phyloP scores from a whole-genome alignment of 1,140 invertebrate genomes.

The Formica exsecta region DNA sequence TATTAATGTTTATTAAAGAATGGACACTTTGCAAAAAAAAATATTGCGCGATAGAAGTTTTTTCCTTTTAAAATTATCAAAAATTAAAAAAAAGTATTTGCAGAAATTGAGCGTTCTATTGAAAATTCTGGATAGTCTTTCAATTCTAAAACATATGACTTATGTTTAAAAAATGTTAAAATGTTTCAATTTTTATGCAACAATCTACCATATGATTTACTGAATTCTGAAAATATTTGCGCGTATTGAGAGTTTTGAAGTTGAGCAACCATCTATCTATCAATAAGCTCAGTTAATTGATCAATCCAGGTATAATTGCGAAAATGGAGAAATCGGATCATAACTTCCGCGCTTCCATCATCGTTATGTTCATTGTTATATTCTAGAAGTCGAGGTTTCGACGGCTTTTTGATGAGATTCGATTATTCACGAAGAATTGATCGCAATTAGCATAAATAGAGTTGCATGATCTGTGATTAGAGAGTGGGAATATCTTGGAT shows the following conservation, averaged over 20 bases:
- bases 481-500: background rate
- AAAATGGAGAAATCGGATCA: slow-evolving; percentile 34
- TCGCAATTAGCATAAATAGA: background rate
- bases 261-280: slow-evolving; percentile 15
- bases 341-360: slow-evolving; percentile 40
- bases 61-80: background rate
- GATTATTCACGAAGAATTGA: background rate
- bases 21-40: background rate
- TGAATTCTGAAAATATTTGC: background rate
- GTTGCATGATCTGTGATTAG: background rate
- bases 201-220: background rate
- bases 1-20: background rate
- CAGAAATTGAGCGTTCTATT: too few species aligned
- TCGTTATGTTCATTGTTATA: slow-evolving; percentile 9
- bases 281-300: slow-evolving; percentile 32
- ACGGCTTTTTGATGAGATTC: background rate
- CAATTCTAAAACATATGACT: background rate
- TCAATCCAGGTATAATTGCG: slow-evolving; percentile 42
- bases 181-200: background rate
- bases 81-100: background rate
- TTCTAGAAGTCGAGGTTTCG: background rate
- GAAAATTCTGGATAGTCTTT: background rate
- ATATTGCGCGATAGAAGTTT: too few species aligned
- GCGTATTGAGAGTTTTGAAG: background rate
- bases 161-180: background rate